phyloP scores from a whole-genome alignment of 2,797 vertebrate genomes.

The Propithecus perrieri region DNA sequence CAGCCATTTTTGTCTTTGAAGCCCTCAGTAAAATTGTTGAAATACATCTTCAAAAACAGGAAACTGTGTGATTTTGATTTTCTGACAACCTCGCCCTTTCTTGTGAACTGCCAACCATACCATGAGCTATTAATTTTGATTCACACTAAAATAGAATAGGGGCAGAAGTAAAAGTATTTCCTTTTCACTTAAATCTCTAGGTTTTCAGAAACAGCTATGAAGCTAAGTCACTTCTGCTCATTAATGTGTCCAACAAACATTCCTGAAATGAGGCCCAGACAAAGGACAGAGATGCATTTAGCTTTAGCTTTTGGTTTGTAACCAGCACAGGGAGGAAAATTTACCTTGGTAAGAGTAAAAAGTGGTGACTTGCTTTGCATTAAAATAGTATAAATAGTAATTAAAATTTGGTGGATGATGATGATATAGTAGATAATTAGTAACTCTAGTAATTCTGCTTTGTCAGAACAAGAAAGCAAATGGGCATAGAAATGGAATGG shows the following conservation, averaged over 20 bases:
- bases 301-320: background rate
- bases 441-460: background rate
- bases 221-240: constrained; percentile 48
- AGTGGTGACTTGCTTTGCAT: background rate
- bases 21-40: constrained; percentile 77
- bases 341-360: background rate
- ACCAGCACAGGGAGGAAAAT: background rate
- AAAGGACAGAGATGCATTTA: background rate
- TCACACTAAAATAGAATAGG: constrained; percentile 34
- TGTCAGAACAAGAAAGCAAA: constrained; percentile 11
- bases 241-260: background rate
- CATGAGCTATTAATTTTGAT: constrained; percentile 75
- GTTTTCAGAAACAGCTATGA: constrained; percentile 47
- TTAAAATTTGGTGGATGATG: background rate
- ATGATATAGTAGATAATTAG: background rate
- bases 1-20: constrained; percentile 80
- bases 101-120: constrained; percentile 72
- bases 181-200: constrained; percentile 69
- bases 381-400: background rate
- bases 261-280: background rate
- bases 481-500: background rate
- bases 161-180: constrained; percentile 75
- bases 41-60: constrained; percentile 86
- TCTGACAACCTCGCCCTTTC: constrained; percentile 81
- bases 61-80: constrained; percentile 82